phyloP scores from a whole-genome alignment of 2,797 vertebrate genomes.

The Characodon lateralis region DNA sequence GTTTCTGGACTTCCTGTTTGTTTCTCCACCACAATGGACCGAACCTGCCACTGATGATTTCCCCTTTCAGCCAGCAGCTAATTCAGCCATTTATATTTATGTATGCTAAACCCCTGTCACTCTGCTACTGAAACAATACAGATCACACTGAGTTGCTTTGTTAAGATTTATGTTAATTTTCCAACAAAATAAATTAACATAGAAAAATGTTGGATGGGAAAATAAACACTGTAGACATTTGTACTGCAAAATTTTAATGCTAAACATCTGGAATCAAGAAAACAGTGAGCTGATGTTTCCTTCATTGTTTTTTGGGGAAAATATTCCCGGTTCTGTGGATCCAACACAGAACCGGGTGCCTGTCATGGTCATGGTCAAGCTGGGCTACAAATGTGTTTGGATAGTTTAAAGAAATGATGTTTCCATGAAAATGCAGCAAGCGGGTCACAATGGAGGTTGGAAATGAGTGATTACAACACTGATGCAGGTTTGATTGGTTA shows the following conservation, averaged over 20 bases:
- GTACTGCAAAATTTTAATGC: slow-evolving; percentile 19
- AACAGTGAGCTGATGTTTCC: slow-evolving; percentile 1
- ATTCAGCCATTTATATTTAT: slow-evolving; percentile 74
- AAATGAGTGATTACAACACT: not conserved
- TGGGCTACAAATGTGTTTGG: not conserved
- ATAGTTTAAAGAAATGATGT: not conserved
- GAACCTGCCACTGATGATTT: slow-evolving; percentile 40
- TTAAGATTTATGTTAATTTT: slow-evolving; percentile 46
- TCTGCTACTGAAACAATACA: slow-evolving; percentile 58
- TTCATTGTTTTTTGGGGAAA: not conserved
- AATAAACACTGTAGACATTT: slow-evolving; percentile 16
- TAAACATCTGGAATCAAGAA: slow-evolving; percentile 35
- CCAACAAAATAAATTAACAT: not conserved
- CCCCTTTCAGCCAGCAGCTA: slow-evolving; percentile 36
- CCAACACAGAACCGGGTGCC: not conserved
- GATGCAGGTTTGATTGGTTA: slow-evolving; percentile 14
- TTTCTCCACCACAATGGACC: slow-evolving; percentile 38
- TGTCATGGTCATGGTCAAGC: slow-evolving; percentile 43
- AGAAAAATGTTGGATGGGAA: slow-evolving; percentile 25
- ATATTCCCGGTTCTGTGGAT: not conserved
- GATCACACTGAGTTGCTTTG: slow-evolving; percentile 54
- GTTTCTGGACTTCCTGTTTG: slow-evolving; percentile 51
- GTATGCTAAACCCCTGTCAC: slow-evolving; percentile 59
- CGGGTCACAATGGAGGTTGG: slow-evolving; percentile 18
- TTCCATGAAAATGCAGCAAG: slow-evolving; percentile 12